Evolutionary conservation across 2,797 vertebrate species (phyloP).

Genomic region (Chloroceryle amazona): DNA sequence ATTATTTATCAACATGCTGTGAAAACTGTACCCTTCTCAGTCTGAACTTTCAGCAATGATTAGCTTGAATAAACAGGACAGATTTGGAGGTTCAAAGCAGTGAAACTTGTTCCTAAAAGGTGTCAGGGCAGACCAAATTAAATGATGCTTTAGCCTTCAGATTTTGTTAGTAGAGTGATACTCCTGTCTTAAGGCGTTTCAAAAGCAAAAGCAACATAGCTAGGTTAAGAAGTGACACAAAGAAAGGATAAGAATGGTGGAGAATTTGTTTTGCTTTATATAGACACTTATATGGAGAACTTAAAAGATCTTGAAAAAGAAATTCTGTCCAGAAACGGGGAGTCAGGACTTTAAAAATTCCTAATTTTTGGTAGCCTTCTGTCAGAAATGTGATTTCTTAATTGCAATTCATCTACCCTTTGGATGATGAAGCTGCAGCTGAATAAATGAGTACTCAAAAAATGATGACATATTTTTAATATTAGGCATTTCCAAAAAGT

Average conservation of each 20-base stretch:
- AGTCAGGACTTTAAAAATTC: not conserved
- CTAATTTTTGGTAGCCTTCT: not conserved
- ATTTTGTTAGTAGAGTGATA: not conserved
- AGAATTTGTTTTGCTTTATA: not conserved
- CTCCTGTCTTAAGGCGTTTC: not conserved
- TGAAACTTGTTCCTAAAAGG: not conserved
- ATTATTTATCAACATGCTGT: not conserved
- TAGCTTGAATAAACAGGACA: not conserved
- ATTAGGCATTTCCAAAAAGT: not conserved
- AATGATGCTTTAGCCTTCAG: not conserved
- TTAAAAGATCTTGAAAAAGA: not conserved
- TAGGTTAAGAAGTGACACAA: not conserved
- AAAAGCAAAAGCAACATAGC: not conserved
- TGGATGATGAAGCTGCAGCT: not conserved
- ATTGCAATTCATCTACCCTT: not conserved
- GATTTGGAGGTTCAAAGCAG: not conserved
- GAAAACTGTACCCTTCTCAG: not conserved
- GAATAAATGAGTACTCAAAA: not conserved
- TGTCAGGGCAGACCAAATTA: not conserved
- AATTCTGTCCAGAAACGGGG: not conserved
- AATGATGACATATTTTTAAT: not conserved
- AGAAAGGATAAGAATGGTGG: not conserved
- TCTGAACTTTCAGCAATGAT: not conserved
- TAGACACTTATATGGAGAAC: not conserved
- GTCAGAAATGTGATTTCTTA: not conserved